Percentiles rank a stretch among this genome's conserved stretches.
Evolutionary conservation across 2,888 invertebrate species (phyloP).

Genomic region (Biston stratarius): DNA sequence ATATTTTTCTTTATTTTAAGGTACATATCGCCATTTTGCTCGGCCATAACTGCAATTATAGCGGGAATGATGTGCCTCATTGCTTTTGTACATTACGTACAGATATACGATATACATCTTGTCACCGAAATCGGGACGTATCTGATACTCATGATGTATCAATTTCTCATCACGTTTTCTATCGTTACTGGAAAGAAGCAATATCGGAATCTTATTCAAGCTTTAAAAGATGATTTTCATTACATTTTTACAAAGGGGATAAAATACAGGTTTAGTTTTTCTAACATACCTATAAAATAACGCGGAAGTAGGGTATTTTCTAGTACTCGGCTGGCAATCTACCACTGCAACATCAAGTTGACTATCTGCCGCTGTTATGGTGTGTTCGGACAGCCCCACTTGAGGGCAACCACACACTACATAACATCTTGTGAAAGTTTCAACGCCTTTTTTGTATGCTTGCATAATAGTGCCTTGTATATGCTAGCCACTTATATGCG

Average conservation of each 20-base stretch:
- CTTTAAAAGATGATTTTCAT: slow-evolving; percentile 30
- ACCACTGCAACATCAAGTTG: too few species aligned
- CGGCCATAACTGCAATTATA: background rate
- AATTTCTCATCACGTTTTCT: slow-evolving; percentile 23
- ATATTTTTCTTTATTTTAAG: slow-evolving; percentile 9
- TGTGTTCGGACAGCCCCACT: too few species aligned
- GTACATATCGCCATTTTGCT: slow-evolving; percentile 14
- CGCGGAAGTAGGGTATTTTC: too few species aligned
- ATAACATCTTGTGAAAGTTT: too few species aligned
- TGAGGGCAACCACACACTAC: too few species aligned
- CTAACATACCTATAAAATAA: too few species aligned
- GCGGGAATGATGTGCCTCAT: slow-evolving; percentile 12
- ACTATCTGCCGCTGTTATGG: too few species aligned
- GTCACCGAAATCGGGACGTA: slow-evolving; percentile 36
- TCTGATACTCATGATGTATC: slow-evolving; percentile 30
- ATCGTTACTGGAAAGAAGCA: slow-evolving; percentile 15
- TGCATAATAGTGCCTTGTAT: too few species aligned
- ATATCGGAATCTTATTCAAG: slow-evolving; percentile 25
- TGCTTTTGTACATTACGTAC: background rate
- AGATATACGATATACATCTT: slow-evolving; percentile 6
- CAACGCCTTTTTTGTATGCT: too few species aligned
- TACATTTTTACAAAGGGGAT: slow-evolving; percentile 30
- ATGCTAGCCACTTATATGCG: too few species aligned
- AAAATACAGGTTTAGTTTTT: slow-evolving; percentile 26
- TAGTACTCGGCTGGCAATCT: too few species aligned